phyloP scores from a whole-genome alignment of 2,888 invertebrate genomes.

The Drosophila aldrichi region DNA sequence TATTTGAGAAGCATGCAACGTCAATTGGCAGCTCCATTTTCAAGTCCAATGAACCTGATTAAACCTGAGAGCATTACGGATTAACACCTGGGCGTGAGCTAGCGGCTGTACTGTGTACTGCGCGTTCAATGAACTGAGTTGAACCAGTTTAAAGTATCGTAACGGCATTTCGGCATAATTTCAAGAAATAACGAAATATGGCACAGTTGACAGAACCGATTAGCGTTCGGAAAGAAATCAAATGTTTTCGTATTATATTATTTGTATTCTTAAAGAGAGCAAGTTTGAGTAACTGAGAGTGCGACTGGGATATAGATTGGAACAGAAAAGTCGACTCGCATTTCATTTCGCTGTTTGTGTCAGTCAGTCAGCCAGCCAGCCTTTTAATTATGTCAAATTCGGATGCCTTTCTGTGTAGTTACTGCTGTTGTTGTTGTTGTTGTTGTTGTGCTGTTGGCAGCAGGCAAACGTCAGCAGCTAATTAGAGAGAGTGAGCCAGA shows the following conservation, averaged over 20 bases:
- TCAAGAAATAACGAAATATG: constrained; percentile 31
- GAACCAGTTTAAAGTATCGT: constrained; percentile 22
- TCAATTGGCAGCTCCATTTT: constrained; percentile 51
- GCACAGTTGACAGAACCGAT: constrained; percentile 64
- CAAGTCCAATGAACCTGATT: constrained; percentile 48
- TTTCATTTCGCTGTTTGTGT: constrained; percentile 48
- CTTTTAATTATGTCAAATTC: constrained; percentile 81
- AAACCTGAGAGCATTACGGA: constrained; percentile 11
- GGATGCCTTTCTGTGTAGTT: constrained; percentile 21
- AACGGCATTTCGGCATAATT: constrained; percentile 49
- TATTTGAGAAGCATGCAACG: constrained; percentile 25
- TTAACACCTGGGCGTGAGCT: constrained; percentile 54
- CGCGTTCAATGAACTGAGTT: constrained; percentile 64
- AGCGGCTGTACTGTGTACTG: neutral
- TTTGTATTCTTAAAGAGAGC: constrained; percentile 3
- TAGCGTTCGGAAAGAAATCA: constrained; percentile 66
- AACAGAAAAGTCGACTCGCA: constrained; percentile 44
- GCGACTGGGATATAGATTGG: constrained; percentile 19
- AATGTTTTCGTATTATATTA: constrained; percentile 44
- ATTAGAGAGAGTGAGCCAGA: constrained; percentile 70
- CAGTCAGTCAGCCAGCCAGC: constrained; percentile 47
- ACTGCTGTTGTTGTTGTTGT: constrained; percentile 19
- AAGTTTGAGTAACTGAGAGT: constrained; percentile 5
- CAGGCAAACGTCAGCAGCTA: constrained; percentile 82
- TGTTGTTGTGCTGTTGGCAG: constrained; percentile 41